Conservation (phyloP, 53 echinoderm and acorn worm species). For the Actinopyga echinites region DNA sequence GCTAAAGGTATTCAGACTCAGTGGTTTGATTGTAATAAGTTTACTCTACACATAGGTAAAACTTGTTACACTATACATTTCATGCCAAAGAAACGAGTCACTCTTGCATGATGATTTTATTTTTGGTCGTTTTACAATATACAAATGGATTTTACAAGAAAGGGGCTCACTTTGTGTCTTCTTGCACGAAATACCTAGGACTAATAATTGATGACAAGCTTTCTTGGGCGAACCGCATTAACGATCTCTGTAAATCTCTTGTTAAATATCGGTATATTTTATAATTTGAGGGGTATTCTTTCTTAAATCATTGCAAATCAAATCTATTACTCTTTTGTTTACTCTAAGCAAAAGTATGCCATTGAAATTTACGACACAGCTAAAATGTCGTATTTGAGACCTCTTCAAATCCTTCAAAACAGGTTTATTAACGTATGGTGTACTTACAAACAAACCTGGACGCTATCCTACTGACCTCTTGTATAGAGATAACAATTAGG, state of each 20-base stretch:
- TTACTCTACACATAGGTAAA: background rate
- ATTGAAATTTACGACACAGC: too few species aligned
- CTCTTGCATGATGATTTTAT: background rate
- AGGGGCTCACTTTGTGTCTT: too few species aligned
- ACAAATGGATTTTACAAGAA: too few species aligned
- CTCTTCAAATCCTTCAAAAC: too few species aligned
- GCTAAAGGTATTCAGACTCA: background rate
- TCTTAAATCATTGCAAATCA: background rate
- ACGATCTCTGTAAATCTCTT: background rate
- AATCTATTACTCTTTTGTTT: background rate
- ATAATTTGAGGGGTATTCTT: background rate
- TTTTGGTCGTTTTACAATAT: background rate
- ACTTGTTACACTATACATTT: slow-evolving; percentile 3
- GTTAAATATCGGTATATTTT: background rate
- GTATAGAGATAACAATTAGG: background rate
- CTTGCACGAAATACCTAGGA: background rate
- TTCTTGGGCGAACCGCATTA: background rate
- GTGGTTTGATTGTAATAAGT: background rate
- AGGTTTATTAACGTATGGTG: too few species aligned
- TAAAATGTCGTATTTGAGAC: too few species aligned
- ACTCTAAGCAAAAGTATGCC: background rate
- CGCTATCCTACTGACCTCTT: background rate
- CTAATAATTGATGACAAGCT: slow-evolving; percentile 5
- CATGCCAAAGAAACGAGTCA: background rate
- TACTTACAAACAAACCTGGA: background rate